A percentile compares a stretch with the other conserved stretches of the same genome.
These are phyloP conservation scores for Pseudorasbora parva DNA, from an alignment of 2,113 vertebrate genomes.

Conservation along the genomic window DNA sequence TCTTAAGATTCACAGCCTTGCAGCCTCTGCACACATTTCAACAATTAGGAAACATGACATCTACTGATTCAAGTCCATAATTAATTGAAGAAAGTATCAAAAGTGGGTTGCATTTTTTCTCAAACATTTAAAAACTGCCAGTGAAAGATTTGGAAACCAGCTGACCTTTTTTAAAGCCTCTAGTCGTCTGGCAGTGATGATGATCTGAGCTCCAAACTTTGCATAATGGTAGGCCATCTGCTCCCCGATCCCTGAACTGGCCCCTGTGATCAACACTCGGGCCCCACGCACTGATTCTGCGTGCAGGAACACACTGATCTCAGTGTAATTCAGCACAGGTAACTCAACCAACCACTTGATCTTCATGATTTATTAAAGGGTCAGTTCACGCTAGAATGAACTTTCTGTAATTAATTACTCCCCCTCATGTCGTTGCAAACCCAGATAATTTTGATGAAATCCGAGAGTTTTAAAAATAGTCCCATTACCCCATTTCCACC, in stretches of 20 bases:
- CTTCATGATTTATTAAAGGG: too few relatives aligned
- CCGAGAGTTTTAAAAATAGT: too few relatives aligned
- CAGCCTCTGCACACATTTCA: background rate
- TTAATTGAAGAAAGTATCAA: too few relatives aligned
- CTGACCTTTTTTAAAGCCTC: slow-evolving; percentile 75
- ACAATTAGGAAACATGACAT: background rate
- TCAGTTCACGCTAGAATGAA: too few relatives aligned
- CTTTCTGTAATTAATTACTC: too few relatives aligned
- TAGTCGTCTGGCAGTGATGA: slow-evolving; percentile 77
- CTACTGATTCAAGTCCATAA: background rate
- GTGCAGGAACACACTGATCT: slow-evolving; percentile 27
- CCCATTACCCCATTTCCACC: too few relatives aligned
- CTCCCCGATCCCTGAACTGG: slow-evolving; percentile 80
- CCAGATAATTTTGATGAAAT: too few relatives aligned
- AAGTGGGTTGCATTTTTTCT: too few relatives aligned
- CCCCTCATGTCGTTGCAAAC: too few relatives aligned
- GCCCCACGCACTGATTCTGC: slow-evolving; percentile 71
- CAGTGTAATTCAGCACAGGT: too few relatives aligned
- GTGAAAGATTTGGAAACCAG: background rate
- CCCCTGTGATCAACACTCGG: slow-evolving; percentile 75
- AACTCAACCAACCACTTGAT: background rate
- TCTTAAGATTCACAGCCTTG: background rate
- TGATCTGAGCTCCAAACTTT: slow-evolving; percentile 75
- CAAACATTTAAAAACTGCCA: too few relatives aligned
- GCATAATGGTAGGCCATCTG: slow-evolving; percentile 83